Evolutionary conservation across 2,888 invertebrate genomes (phyloP), one percentile per base, ranked within the genome.

Genomic region (Alcis repandata): DNA sequence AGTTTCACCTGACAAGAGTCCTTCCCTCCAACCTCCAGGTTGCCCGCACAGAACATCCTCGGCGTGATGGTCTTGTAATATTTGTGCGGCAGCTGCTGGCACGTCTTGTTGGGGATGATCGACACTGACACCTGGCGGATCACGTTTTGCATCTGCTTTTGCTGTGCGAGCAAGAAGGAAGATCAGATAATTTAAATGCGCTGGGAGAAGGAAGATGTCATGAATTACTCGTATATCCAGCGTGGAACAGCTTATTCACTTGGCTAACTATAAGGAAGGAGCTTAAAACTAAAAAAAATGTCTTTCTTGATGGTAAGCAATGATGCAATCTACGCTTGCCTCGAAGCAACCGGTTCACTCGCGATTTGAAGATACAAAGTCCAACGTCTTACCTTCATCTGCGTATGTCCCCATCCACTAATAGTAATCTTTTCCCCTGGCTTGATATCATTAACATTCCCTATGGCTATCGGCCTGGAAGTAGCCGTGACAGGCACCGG

Each of bases 11-110:
- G 92, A 72, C 92, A 93, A 41, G 92, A 86, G 61, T 92, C 92
- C 67, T 85, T 90, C 1, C 80, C 79, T 0, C 92, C 92, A 0
- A 83, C 79, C 6, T 33, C 41, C 1, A 75, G 4, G 17, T 71
- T 77, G 0, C 92, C 92, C 0, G 89, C 91, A 57, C 92, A 93
- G 76, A 92, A 91, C 92, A 93, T 92, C 43, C 91, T 82, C 0
- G 82, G 71, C 0, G 90, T 90, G 40, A 92, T 79, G 2, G 73
- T 76, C 22, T 77, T 67, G 70, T 90, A 91, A 69, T 78, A 85
- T 0, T 52, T 69, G 22, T 84, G 77, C 0, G 87, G 83, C 3
- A 88, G 64, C 0, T 67, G 22, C 22, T 52, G 69, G 73, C 92
- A 92, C 0, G 63, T 63, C 0, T 79, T 77, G 0, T 57, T 56